Base-by-base conservation (phyloP, 2,113 vertebrate genomes). In the Hypomesus transpacificus region DNA sequence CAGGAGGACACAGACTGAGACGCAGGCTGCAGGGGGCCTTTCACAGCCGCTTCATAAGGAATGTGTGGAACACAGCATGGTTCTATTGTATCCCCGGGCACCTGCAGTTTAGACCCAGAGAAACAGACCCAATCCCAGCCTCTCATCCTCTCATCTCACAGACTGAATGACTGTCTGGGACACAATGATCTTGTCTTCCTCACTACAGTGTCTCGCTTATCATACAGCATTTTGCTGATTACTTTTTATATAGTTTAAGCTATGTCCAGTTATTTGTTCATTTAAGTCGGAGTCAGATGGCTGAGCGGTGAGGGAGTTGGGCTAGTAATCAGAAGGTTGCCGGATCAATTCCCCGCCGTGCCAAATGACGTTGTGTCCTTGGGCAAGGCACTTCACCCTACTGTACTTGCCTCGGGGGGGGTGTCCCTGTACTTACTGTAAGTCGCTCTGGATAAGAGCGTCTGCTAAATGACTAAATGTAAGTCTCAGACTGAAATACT, bases 11-110 rank as follows among this genome's bases (percentile, higher is more conserved):
- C 58, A 24, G 58, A 16, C 20, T 24, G 21, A 80, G 75, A 76
- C 61, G 16, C 28, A 58, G 52, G 71, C 83, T 26, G 53, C 73
- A 28, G 80, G 80, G 71, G 73, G 76, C 61, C 79, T 74, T 82
- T 76, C 67, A 70, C 68, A 61, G 34, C 34, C 75, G 68, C 75
- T 78, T 84, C 71, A 74, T 77, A 67, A 66, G 72, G 62, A 69
- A 16, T 71, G 52, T 82, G 80, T 66, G 61, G 80, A 28, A 26
- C 80, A 83, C 86, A 84, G 80, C 79, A 77, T 57, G 79, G 65
- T 14, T 62, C 26, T 26, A 26, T 24, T 60, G 58, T 20, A 20
- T 14, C 20, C 58, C 13, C 24, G 1, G 21, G 11, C 16, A 24
- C 58, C 21, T 24, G 20, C 58, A 22, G 21, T 7, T 7, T 34